Evolutionary conservation across 2,797 vertebrate genomes (phyloP).

Genomic region (Merluccius polli): DNA sequence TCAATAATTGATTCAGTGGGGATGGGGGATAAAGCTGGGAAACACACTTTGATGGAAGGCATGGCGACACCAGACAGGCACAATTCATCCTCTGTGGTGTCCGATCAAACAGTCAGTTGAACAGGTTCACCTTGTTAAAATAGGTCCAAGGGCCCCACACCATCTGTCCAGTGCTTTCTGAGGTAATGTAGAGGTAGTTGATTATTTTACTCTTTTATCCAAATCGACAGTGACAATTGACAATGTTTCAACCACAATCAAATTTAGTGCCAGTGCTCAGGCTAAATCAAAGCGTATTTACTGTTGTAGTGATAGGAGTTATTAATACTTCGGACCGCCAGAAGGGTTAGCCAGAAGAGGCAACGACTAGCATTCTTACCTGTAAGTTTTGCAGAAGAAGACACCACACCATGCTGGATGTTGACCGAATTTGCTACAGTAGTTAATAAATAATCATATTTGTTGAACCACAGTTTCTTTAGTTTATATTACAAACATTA

Average conservation of each 20-base stretch:
- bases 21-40: background rate
- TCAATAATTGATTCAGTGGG: background rate
- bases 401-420: background rate
- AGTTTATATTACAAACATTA: constrained; percentile 2
- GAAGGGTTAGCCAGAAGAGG: too few relatives aligned
- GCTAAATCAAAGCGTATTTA: background rate
- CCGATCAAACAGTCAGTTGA: background rate
- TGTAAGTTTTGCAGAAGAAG: background rate
- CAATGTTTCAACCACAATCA: background rate
- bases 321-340: constrained; percentile 1
- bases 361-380: background rate
- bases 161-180: background rate
- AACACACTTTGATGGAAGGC: background rate
- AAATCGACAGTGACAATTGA: background rate
- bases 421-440: background rate
- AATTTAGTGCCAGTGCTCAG: background rate
- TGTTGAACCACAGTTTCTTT: background rate
- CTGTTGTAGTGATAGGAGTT: background rate
- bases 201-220: background rate
- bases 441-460: background rate
- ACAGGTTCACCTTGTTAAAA: background rate
- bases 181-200: background rate
- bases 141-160: background rate
- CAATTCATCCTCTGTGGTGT: background rate
- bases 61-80: background rate